Evolutionary conservation across 2,888 invertebrate genomes (phyloP), one percentile per base, ranked within the genome.

Genomic region (Dasypogon diadema): DNA sequence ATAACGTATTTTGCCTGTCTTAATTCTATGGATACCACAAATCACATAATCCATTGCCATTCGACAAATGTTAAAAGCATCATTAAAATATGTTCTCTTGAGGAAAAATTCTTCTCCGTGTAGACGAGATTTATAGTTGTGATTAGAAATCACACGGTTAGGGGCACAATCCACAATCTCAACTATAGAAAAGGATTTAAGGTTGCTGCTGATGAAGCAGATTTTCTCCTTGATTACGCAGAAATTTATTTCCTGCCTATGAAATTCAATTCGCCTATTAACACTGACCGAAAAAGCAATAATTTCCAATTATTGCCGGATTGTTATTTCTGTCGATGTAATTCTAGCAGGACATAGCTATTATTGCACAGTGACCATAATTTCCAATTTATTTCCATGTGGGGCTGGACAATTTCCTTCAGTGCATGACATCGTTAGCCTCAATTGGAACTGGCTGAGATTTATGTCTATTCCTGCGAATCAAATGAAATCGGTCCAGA

Each of bases 321-420:
- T 60, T 60, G 60, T 60, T 60, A 60, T 60, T 60, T 34, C 60
- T 60, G 22, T 60, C 60, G 60, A 60, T 60, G 37, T 34, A 37
- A 60, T 37, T 37, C 37, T 12, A 12, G 12, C 12, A 12, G 12
- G 42, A 12, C 6, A 6, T 12, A 16, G 37, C 18, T 21, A 16
- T 46, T 65, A 46, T 46, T 65, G 22, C 46, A 46, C 22, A 46
- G 24, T 24, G 22, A 65, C 65, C 65, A 46, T 65, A 65, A 65
- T 65, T 65, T 65, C 65, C 65, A 65, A 65, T 65, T 65, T 65
- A 65, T 65, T 65, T 65, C 65, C 48, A 65, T 65, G 46, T 48
- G 37, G 65, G 14, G 37, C 34, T 21, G 42, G 46, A 30, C 24
- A 46, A 65, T 65, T 65, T 65, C 46, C 65, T 65, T 65, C 37